Conservation (phyloP, 2,888 invertebrate species). For the Hirtodrosophila duncani region DNA sequence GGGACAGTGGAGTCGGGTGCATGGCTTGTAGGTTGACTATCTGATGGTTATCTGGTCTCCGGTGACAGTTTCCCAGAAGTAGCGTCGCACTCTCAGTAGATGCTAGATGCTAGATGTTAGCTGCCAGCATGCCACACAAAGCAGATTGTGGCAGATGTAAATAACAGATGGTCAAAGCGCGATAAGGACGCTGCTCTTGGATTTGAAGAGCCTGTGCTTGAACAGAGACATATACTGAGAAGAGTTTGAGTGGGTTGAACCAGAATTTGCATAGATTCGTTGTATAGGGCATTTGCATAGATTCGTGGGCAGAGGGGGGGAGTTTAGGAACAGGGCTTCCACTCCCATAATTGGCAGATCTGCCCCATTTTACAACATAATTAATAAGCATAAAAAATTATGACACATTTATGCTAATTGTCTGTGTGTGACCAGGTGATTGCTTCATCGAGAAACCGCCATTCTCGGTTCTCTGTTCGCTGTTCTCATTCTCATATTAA, state of each 20-base stretch:
- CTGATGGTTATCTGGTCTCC: constrained; percentile 35
- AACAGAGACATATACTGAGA: too few relatives aligned
- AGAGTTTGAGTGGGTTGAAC: constrained; percentile 7
- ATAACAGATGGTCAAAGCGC: too few relatives aligned
- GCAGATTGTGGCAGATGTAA: too few relatives aligned
- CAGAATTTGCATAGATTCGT: constrained; percentile 28
- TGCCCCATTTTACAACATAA: constrained; percentile 35
- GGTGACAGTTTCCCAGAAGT: constrained; percentile 50
- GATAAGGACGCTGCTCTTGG: too few relatives aligned
- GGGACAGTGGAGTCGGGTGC: constrained; percentile 9
- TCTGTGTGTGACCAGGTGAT: constrained; percentile 57
- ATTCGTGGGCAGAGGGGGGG: too few relatives aligned
- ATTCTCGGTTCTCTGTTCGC: constrained; percentile 10
- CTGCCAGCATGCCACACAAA: too few relatives aligned
- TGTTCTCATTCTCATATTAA: constrained; percentile 33
- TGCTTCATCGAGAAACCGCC: constrained; percentile 64
- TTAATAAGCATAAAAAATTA: constrained; percentile 61
- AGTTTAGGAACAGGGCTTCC: too few relatives aligned
- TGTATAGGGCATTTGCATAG: too few relatives aligned
- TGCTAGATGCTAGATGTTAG: constrained; percentile 8
- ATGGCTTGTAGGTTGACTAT: constrained; percentile 13
- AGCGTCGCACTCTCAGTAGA: constrained; percentile 9
- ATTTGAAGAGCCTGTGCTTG: too few relatives aligned
- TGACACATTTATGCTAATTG: constrained; percentile 64
- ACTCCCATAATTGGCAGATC: too few relatives aligned